These are phyloP conservation scores for Linnaemya tessellans DNA, from an alignment of 2,888 invertebrate genomes.

Conservation along the genomic window DNA sequence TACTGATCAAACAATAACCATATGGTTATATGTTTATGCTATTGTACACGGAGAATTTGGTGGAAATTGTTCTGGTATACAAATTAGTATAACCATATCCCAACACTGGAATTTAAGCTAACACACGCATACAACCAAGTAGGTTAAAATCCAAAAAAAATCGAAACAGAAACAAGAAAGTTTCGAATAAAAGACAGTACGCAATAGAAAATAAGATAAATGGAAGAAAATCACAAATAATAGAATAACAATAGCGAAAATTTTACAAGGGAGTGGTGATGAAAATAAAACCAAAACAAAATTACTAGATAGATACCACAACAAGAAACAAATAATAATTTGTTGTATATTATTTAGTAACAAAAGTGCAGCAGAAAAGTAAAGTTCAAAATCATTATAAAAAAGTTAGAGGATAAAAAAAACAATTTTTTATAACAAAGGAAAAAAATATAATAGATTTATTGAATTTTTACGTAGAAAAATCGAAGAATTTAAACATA, in stretches of 20 bases:
- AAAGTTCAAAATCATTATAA: constrained; percentile 52
- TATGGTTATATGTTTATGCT: too few relatives aligned
- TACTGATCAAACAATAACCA: too few relatives aligned
- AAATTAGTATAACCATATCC: not conserved
- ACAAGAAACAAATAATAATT: constrained; percentile 36
- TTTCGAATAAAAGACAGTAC: constrained; percentile 15
- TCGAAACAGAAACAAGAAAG: constrained; percentile 6
- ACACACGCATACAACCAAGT: not conserved
- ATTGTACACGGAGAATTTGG: too few relatives aligned
- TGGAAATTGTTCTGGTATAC: too few relatives aligned
- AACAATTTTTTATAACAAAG: constrained; percentile 16
- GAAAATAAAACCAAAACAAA: constrained; percentile 51
- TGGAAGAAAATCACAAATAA: not conserved
- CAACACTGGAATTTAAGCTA: not conserved
- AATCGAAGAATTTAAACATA: constrained; percentile 24
- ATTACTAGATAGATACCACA: constrained; percentile 40
- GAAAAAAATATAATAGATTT: constrained; percentile 9
- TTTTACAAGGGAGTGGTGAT: constrained; percentile 12
- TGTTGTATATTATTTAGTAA: constrained; percentile 53
- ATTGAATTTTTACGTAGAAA: constrained; percentile 27
- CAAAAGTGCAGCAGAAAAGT: constrained; percentile 69
- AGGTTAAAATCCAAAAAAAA: not conserved
- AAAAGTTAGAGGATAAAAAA: constrained; percentile 32
- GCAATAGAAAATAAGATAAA: constrained; percentile 2
- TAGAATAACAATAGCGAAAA: constrained; percentile 32